These are phyloP conservation scores for Gallinago stenura DNA, from an alignment of 2,797 vertebrate genomes.

Conservation along the genomic window DNA sequence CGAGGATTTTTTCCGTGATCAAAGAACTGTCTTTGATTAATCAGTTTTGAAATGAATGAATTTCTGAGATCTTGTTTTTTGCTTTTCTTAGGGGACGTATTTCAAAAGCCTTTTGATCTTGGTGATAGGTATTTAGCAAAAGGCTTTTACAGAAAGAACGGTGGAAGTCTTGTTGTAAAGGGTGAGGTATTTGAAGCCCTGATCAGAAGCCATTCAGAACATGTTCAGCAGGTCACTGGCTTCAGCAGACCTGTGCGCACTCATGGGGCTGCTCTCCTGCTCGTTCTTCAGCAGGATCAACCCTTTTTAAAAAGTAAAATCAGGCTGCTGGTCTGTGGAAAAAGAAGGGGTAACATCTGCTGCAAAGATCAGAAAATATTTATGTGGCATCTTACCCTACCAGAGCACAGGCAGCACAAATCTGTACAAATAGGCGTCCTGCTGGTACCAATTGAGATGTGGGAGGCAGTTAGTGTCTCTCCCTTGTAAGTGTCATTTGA, in stretches of 20 bases:
- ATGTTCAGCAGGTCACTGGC: background rate
- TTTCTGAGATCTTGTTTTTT: background rate
- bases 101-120: conserved; percentile 61
- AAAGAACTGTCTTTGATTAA: conserved; percentile 41
- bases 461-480: conserved; percentile 1
- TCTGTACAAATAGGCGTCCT: background rate
- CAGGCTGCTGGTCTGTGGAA: background rate
- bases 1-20: background rate
- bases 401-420: conserved; percentile 1
- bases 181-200: background rate
- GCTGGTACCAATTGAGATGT: background rate
- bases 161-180: background rate
- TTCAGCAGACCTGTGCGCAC: background rate
- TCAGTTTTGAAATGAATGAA: background rate
- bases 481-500: conserved; percentile 35
- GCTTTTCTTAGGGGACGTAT: background rate
- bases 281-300: background rate
- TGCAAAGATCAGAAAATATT: conserved; percentile 70
- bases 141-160: background rate
- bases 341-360: background rate
- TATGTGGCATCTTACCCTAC: background rate
- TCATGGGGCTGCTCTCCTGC: background rate
- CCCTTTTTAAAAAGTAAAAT: conserved; percentile 26
- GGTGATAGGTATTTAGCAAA: conserved; percentile 25
- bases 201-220: background rate